These are phyloP conservation scores for Procambarus virginalis DNA, from an alignment of 1,140 invertebrate species.

Conservation along the genomic window DNA sequence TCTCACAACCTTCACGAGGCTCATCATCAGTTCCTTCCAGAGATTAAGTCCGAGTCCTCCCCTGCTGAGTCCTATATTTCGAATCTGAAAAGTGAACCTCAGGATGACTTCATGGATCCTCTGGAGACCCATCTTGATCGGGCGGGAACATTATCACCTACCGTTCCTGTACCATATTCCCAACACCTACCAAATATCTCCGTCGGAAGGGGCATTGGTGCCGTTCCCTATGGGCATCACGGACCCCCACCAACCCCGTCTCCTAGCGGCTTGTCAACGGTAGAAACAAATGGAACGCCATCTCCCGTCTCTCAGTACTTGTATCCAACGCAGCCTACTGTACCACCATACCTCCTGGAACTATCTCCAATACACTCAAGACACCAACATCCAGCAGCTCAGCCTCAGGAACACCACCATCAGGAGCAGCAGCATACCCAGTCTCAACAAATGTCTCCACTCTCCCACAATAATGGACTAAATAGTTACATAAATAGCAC, in stretches of 20 bases:
- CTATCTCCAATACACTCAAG: slow-evolving; percentile 31
- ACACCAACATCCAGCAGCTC: slow-evolving; percentile 29
- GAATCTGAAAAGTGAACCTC: slow-evolving; percentile 42
- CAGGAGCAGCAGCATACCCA: slow-evolving; percentile 5
- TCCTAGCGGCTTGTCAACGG: slow-evolving; percentile 26
- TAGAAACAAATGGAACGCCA: slow-evolving; percentile 49
- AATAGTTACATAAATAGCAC: not conserved
- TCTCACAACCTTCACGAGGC: slow-evolving; percentile 38
- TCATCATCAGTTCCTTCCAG: slow-evolving; percentile 33
- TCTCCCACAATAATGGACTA: not conserved
- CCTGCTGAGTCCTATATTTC: slow-evolving; percentile 14
- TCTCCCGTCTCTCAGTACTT: slow-evolving; percentile 44
- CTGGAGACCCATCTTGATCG: slow-evolving; percentile 35
- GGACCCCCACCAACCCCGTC: slow-evolving; percentile 35
- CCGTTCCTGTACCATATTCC: not conserved
- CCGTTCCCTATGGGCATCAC: slow-evolving; percentile 37
- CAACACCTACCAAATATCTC: slow-evolving; percentile 26
- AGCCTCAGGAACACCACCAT: slow-evolving; percentile 28
- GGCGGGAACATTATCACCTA: slow-evolving; percentile 7
- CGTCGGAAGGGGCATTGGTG: not conserved
- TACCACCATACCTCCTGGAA: slow-evolving; percentile 52
- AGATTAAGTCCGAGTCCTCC: slow-evolving; percentile 47
- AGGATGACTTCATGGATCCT: slow-evolving; percentile 49
- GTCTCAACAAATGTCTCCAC: not conserved
- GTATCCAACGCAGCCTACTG: slow-evolving; percentile 23